These are phyloP conservation scores for Puffinus mauretanicus DNA, from an alignment of 2,113 vertebrate genomes.

Conservation along the genomic window DNA sequence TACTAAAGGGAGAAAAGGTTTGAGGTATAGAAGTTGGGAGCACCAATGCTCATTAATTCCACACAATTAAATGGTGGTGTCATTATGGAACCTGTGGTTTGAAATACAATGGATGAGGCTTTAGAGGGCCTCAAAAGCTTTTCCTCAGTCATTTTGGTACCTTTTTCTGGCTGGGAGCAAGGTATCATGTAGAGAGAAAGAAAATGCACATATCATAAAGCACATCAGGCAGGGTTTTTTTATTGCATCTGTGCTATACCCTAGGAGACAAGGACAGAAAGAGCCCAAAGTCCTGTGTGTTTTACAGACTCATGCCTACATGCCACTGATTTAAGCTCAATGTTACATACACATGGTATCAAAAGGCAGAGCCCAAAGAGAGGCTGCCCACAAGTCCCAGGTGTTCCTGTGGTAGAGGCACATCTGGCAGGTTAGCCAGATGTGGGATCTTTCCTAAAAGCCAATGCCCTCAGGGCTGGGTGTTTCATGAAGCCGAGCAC, in stretches of 20 bases:
- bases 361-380: neutral
- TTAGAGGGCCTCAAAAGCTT: neutral
- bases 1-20: neutral
- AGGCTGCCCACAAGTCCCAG: neutral
- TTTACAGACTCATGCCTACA: neutral
- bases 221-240: neutral
- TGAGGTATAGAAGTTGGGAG: neutral
- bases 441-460: neutral
- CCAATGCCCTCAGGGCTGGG: neutral
- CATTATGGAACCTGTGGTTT: neutral
- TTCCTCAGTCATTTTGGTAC: neutral
- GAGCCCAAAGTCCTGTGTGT: neutral
- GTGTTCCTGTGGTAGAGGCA: neutral
- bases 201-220: neutral
- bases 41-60: neutral
- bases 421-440: neutral
- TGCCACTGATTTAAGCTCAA: neutral
- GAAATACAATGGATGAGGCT: neutral
- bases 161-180: fast-evolving
- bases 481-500: neutral
- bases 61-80: neutral
- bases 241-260: neutral
- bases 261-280: neutral
- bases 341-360: neutral
- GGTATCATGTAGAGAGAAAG: neutral